phyloP scores from a whole-genome alignment of 2,888 invertebrate species.

The Lepidocyrtoides sp. region DNA sequence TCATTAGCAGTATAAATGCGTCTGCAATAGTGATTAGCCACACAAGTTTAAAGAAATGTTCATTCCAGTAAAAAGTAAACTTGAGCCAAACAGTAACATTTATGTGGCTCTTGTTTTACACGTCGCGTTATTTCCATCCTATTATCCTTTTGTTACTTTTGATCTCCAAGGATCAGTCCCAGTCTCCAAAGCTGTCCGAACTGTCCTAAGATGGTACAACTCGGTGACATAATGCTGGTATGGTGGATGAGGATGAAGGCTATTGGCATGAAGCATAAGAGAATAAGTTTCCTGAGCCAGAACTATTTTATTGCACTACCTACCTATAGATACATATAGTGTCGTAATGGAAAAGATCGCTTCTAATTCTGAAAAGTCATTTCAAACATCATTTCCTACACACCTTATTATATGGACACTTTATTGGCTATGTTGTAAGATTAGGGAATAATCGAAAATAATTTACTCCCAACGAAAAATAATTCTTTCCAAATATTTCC shows the following conservation, averaged over 20 bases:
- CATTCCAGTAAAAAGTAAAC: no score
- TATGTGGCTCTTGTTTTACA: constrained; percentile 45
- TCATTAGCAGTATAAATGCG: no score
- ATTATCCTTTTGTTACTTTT: not conserved
- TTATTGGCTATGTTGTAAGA: not conserved
- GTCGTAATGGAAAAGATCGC: no score
- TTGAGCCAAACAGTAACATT: no score
- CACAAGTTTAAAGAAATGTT: no score
- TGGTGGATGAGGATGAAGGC: not conserved
- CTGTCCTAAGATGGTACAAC: constrained; percentile 54
- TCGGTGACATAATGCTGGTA: constrained; percentile 16
- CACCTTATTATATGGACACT: not conserved
- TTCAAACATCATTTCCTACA: not conserved
- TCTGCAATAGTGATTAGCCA: no score
- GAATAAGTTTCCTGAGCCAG: no score
- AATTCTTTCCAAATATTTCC: constrained; percentile 13
- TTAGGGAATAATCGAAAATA: constrained; percentile 31
- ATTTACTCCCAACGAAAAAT: not conserved
- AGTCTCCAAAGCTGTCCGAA: constrained; percentile 76
- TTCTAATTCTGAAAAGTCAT: no score
- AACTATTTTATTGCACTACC: no score
- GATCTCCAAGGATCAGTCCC: constrained; percentile 71
- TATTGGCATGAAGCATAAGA: constrained; percentile 2
- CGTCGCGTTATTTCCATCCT: constrained; percentile 33
- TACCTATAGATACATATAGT: no score